Base-by-base conservation (phyloP, 1,140 invertebrate genomes). In the Dreissena polymorpha region DNA sequence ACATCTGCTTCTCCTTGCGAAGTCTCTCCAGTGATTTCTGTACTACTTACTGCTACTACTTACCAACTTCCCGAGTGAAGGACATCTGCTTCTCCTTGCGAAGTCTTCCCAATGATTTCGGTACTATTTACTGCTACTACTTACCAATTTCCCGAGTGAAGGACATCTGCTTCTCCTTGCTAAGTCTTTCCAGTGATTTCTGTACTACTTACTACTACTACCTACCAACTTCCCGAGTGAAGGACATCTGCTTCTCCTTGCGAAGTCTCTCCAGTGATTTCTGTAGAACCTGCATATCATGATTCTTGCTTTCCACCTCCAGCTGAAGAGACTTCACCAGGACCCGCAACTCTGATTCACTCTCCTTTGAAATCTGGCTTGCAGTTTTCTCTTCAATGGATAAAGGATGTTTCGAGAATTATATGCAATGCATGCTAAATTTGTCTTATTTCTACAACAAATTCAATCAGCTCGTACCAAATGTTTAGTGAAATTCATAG, bases 241-340 rank as follows among this genome's bases (percentile, higher is more conserved):
- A 69, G 7, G 77, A 82, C 18, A 84, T n/a, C 21, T 86, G 82
- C 85, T 90, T 90, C 70, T 91, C 89, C 75, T 90, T 90, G 63
- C 87, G 83, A 60, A 91, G 73, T 77, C 85, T 83, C 51, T 92
- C 90, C 23, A 92, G 53, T 13, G 85, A 88, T 23, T 84, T 89
- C 64, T 90, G 86, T 50, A 89, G 76, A 3, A 88, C 83, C 55
- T 87, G 81, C 1, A 92, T 68, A 50, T 92, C 90, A 85, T 89
- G 86, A 16, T 87, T 83, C 84, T 89, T 90, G 72, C 88, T 88
- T 51, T 89, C 84, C 39, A 92, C 51, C 57, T 91, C 89, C 23
- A 82, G 27, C 60, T 90, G 86, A 68, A 92, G 73, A 50, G 74
- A 69, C 68, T 85, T 85, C 21, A 91, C 84, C 72, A 88, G 87